Conservation (phyloP, 2,113 vertebrate genomes). For the Variabilichromis moorii region DNA sequence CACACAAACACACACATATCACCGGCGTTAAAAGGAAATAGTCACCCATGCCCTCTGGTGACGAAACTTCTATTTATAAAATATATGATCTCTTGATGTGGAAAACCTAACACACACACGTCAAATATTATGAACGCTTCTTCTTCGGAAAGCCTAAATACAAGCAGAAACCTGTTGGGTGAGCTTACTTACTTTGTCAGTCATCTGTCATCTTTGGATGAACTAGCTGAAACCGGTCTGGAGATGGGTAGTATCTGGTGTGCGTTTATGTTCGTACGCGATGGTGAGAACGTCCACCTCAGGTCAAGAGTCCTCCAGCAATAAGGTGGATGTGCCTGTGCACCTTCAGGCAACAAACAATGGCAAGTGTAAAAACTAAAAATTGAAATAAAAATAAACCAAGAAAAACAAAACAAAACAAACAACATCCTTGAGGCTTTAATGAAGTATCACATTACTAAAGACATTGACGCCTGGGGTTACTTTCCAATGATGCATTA, state of each 20-base stretch:
- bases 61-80: constrained; percentile 58
- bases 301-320: constrained; percentile 9
- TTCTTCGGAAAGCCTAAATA: constrained; percentile 26
- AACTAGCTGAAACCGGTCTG: constrained; percentile 53
- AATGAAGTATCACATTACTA: constrained; percentile 8
- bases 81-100: constrained; percentile 54
- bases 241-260: background rate
- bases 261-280: background rate
- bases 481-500: background rate
- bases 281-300: background rate
- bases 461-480: background rate
- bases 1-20: background rate
- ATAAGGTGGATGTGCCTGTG: background rate
- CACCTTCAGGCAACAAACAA: background rate
- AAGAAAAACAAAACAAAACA: background rate
- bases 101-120: constrained; percentile 18
- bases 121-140: background rate
- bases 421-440: background rate
- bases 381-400: background rate
- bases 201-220: constrained; percentile 46
- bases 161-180: constrained; percentile 65
- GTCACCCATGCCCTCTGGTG: constrained; percentile 53
- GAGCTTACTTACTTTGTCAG: constrained; percentile 41
- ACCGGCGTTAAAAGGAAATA: constrained; percentile 7
- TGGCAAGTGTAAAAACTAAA: background rate